Evolutionary conservation across 2,888 invertebrate species (phyloP), one percentile per base, ranked within the genome.

Genomic region (Drosophila robusta): DNA sequence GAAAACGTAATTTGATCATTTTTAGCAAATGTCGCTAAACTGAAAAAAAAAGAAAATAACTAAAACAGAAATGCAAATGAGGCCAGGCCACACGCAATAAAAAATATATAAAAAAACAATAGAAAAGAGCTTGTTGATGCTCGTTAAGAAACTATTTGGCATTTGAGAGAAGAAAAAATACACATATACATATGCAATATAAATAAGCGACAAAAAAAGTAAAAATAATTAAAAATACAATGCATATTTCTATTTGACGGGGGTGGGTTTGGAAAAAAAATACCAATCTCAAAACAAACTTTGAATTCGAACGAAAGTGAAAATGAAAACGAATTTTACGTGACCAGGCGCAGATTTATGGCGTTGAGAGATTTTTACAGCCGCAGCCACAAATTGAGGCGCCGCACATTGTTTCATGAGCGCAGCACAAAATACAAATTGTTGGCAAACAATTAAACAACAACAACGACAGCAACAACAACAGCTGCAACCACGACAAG

Each of bases 291-390:
- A 57, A 70, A 60, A 55, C 60, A 61, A 66, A 54, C 38, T 75
- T 65, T 60, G 57, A 58, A 66, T 75, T 58, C 51, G 62, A 63
- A 78, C 61, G 68, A 82, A 86, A 85, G 86, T 75, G 83, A 75
- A 77, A 81, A 70, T 69, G 67, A 65, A 86, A 75, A 73, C 66
- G 54, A 67, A 64, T 69, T 66, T 47, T 60, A 81, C 81, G 87
- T 81, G 81, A 86, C 65, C 50, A 68, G 73, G 41, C 58, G 63
- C 74, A 80, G 80, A 84, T 77, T 84, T 84, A 64, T 70, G 65
- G 57, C 39, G 22, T 56, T 68, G 62, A 29, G 64, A 75, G 75
- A 62, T 68, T 50, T 60, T 54, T 39, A 41, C 50, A 24, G 47
- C 34, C 42, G 6, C 16, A 51, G 51, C 50, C 46, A 38, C 47